Base-by-base conservation (phyloP, 2,113 vertebrate genomes). In the Limnothrissa miodon region DNA sequence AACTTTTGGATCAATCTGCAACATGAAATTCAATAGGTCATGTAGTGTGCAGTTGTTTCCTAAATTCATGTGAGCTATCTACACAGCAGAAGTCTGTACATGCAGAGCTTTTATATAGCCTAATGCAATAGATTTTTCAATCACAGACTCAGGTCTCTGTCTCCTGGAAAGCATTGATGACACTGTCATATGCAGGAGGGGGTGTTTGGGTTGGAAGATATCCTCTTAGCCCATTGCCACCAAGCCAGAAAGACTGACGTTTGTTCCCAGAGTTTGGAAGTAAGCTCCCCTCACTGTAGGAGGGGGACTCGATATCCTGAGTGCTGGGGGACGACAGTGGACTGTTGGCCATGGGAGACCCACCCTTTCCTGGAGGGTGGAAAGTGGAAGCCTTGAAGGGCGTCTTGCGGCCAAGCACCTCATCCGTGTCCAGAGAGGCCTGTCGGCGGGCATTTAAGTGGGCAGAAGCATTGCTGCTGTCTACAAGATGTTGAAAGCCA, bases 381-480 rank as follows among this genome's bases (percentile, higher is more conserved):
- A 99, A 99, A 15, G 98, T 99, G 4, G 98, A 99, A 0, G 96
- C 97, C 0, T 96, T 92, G 91, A 99, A 99, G 89, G 96, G 98
- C 62, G 96, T 93, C 90, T 99, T 98, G 80, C 97, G 94, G 5
- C 96, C 96, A 53, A 96, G 95, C 1, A 94, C 89, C 82, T 95
- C 96, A 39, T 99, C 97, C 59, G 95, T 87, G 48, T 96, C 96
- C 62, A 93, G 29, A 36, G 66, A 92, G 0, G 95, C 92, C 87
- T 98, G 98, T 0, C 96, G 93, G 89, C 98, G 97, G 91, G 98
- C 97, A 33, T 95, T 97, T 87, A 98, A 96, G 23, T 94, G 93
- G 7, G 93, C 93, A 8, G 96, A 97, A 87, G 97, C 94, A 90
- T 98, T 90, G 88, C 97, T 99, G 88, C 97, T 98, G 92, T 98